Evolutionary conservation across 2,113 vertebrate genomes (phyloP), one percentile per base, ranked within the genome.

Genomic region (Elachura formosa): DNA sequence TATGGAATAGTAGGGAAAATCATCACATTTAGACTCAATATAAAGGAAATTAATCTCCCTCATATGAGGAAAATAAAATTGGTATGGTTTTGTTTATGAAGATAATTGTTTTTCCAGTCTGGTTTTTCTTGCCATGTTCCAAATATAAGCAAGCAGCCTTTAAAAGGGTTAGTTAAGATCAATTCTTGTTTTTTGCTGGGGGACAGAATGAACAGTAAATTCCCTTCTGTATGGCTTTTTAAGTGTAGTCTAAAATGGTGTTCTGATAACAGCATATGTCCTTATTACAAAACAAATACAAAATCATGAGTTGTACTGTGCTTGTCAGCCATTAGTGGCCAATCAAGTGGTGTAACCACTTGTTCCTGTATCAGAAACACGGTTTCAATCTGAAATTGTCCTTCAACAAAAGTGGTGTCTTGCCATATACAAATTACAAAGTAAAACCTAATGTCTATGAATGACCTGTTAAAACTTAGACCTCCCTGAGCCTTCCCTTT

Each of bases 11-110:
- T 95, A 72, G 43, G 38, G 11, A 25, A 96, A 84, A 96, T 79
- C 52, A 82, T 49, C 5, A 3, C 41, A 41, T 78, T 90, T 88
- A 63, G 66, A 84, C 31, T 92, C 34, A 67, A 54, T 77, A 36
- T 46, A 67, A 88, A 83, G n/a, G 31, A 94, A 87, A 95, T 93
- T 90, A 87, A 71, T 89, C 90, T 95, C 85, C 41, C 34, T 83
- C 22, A 24, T 54, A 89, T 52, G 34, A 91, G 38, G 64, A 90
- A 87, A 79, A 87, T 54, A 45, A 86, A 88, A 87, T 69, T 45
- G 20, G 6, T 56, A 12, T 54, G 26, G 7, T 79, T 94, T 93
- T 82, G 11, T 41, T 91, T 74, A n/a, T 66, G 40, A 83, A 55
- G 46, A 14, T 43, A 86, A 73, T 61, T 83, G 45, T 49, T 94